Evolutionary conservation across 2,888 invertebrate genomes (phyloP).

Genomic region (Erynnis tages): DNA sequence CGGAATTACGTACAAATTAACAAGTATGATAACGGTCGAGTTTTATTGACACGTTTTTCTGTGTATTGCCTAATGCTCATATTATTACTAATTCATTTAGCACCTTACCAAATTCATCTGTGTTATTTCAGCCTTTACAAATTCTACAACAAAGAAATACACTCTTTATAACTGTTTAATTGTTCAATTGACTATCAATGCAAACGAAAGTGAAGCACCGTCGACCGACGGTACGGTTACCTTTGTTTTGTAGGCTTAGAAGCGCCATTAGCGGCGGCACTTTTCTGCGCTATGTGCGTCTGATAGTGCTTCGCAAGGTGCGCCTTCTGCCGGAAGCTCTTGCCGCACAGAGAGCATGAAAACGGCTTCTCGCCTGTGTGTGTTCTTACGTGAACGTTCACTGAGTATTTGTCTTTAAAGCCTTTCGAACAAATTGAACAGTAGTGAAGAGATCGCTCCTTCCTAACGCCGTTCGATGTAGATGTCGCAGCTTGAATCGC

Average conservation of each 20-base stretch:
- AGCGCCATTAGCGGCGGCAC: conserved; percentile 84
- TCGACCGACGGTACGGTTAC: conserved; percentile 54
- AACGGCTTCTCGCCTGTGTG: conserved; percentile 99
- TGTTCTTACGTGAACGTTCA: conserved; percentile 98
- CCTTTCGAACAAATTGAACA: conserved; percentile 96
- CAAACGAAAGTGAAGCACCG: conserved; percentile 35
- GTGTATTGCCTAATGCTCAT: conserved; percentile 58
- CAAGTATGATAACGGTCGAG: conserved; percentile 66
- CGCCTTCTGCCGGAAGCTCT: conserved; percentile 95
- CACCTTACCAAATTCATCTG: conserved; percentile 79
- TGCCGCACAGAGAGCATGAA: conserved; percentile 95
- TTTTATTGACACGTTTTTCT: conserved; percentile 53
- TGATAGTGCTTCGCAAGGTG: conserved; percentile 96
- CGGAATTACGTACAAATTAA: conserved; percentile 78
- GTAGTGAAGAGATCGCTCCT: conserved; percentile 94
- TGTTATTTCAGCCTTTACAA: conserved; percentile 77
- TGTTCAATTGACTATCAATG: conserved; percentile 69
- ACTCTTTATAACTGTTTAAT: conserved; percentile 65
- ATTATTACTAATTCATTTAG: conserved; percentile 70
- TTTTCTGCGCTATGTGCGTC: conserved; percentile 94
- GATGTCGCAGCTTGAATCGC: conserved; percentile 79
- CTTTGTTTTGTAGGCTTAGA: conserved; percentile 80
- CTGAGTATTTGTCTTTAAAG: conserved; percentile 97
- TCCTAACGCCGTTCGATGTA: conserved; percentile 87
- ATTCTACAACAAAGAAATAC: conserved; percentile 56